These are phyloP conservation scores for Hippocampus kuda DNA, from an alignment of 2,797 vertebrate species.

Conservation along the genomic window DNA sequence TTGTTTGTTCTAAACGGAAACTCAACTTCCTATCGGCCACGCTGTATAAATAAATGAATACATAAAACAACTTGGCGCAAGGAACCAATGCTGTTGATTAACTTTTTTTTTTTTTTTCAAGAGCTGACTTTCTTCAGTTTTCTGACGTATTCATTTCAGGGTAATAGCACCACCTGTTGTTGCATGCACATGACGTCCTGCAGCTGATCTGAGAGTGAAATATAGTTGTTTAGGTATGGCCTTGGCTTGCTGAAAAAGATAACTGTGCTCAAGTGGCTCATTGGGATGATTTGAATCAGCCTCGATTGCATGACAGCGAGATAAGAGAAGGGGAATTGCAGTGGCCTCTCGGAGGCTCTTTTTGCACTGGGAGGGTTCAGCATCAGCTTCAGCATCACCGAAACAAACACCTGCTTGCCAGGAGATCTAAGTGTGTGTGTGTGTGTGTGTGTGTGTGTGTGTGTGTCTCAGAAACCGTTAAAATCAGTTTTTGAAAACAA, in stretches of 20 bases:
- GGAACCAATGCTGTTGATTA: too few relatives aligned
- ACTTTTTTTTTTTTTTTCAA: not conserved
- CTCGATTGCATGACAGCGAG: not conserved
- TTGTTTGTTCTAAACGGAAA: too few relatives aligned
- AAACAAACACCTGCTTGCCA: constrained; percentile 59
- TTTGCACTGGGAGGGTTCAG: constrained; percentile 22
- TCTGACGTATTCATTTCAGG: not conserved
- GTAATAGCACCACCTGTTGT: constrained; percentile 3
- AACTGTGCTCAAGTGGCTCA: too few relatives aligned
- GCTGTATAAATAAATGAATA: too few relatives aligned
- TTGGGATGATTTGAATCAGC: not conserved
- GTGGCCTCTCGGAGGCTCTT: constrained; percentile 39
- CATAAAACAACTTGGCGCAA: too few relatives aligned
- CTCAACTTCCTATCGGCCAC: too few relatives aligned
- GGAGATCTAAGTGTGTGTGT: not conserved
- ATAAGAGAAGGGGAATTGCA: not conserved
- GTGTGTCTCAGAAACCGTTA: constrained; percentile 9
- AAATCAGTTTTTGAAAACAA: not conserved
- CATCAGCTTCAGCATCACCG: constrained; percentile 47
- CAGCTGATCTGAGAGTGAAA: not conserved
- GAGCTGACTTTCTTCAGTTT: not conserved
- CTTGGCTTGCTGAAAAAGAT: not conserved
- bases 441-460: constrained; percentile 6
- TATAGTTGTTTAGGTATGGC: not conserved
- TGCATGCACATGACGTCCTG: not conserved